phyloP scores from a whole-genome alignment of 2,113 vertebrate genomes.

The Cynopterus brachyotis region DNA sequence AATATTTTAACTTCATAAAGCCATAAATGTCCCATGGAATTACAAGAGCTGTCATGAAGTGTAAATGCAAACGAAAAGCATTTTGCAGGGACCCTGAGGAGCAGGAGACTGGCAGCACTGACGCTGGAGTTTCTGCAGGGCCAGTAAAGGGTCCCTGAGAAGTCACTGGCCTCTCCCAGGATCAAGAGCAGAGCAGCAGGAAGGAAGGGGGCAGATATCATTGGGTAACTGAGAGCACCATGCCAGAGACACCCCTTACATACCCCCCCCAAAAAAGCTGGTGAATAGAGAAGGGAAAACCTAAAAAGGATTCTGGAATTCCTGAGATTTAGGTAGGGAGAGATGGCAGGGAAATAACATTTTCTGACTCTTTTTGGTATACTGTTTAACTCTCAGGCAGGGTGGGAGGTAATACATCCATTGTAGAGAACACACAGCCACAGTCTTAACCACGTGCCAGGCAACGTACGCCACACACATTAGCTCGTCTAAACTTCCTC shows the following conservation, averaged over 20 bases:
- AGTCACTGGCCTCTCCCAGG: neutral
- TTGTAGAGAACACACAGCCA: neutral
- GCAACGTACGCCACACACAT: neutral
- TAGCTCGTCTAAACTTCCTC: neutral
- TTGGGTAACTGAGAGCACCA: neutral
- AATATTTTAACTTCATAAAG: slow-evolving; percentile 30
- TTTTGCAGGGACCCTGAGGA: neutral
- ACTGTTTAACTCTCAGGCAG: neutral
- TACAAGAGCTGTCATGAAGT: neutral
- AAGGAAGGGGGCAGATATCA: neutral
- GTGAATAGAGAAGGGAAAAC: neutral
- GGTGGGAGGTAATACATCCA: neutral
- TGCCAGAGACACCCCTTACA: too few species aligned
- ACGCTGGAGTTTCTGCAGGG: neutral
- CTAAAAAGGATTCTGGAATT: neutral
- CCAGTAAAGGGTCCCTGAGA: neutral
- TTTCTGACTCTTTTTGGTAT: neutral
- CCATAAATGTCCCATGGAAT: neutral
- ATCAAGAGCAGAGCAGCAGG: neutral
- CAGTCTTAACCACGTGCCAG: accelerated
- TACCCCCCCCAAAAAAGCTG: neutral
- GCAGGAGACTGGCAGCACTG: neutral
- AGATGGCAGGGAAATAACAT: neutral
- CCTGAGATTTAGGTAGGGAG: neutral
- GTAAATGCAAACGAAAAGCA: neutral